Evolutionary conservation across 2,113 vertebrate species (phyloP), one percentile per base, ranked within the genome.

Genomic region (Oncorhynchus tshawytscha): DNA sequence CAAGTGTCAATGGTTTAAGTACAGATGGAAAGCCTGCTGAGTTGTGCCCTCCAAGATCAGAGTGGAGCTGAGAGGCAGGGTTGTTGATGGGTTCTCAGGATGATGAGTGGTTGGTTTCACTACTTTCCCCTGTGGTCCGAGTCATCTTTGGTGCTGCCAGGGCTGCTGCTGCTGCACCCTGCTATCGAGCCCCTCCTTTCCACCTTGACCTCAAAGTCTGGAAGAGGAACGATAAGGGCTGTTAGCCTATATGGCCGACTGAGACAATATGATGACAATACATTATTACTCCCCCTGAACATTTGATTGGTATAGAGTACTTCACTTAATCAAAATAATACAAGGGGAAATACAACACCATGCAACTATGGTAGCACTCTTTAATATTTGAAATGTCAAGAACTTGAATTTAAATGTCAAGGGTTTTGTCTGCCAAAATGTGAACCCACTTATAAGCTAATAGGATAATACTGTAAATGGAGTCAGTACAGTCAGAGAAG

Each of bases 121-220:
- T 89, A 95, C 87, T 95, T 95, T 75, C 93, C 91, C 75, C 94
- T 92, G 76, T 91, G 92, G 85, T 94, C 94, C n/a, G 93, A 92
- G 71, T 95, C 93, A 67, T 95, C 95, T 88, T 96, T 97, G 84
- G 93, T 93, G 68, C 93, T 92, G 88, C 90, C 91, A 8, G 95
- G 92, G 71, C 95, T 93, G 86, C 59, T 91, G 90, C 18, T 95
- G 90, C 18, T 94, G 91, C 79, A 93, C 39, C 25, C 88, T 78
- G 0, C 86, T 84, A 65, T 90, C 62, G 74, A 89, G 85, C 45
- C 90, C 54, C 93, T 89, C 66, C 94, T 92, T 68, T 97, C 96
- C n/a, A 91, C 84, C 71, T 93, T 95, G 20, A 92, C 90, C 84
- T 95, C 95, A 6, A 93, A 92, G 67, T 98, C 97, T 98, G 92